These are phyloP conservation scores for Apodemus agrarius DNA, from an alignment of 2,797 vertebrate genomes.

Conservation along the genomic window DNA sequence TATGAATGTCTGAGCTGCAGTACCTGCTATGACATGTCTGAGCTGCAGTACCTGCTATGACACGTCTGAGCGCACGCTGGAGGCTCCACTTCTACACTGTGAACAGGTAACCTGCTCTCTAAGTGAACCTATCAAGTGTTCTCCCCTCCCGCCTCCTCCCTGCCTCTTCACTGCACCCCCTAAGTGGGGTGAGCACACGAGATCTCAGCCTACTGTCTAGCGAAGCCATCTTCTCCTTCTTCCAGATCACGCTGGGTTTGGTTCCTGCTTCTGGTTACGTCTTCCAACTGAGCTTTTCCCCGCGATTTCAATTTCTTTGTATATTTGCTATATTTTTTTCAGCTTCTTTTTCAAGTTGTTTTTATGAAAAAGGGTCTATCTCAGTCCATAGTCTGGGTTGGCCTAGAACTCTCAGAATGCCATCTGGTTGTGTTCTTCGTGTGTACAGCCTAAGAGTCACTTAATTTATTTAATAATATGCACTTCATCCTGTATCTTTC, in stretches of 20 bases:
- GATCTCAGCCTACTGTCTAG: background rate
- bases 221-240: background rate
- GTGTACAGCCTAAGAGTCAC: background rate
- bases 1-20: too few species aligned
- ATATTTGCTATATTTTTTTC: background rate
- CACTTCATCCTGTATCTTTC: background rate
- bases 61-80: background rate
- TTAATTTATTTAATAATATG: background rate
- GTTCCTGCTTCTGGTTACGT: background rate
- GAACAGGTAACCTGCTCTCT: background rate
- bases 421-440: background rate
- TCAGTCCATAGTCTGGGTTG: background rate
- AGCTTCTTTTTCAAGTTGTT: background rate
- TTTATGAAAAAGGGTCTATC: background rate
- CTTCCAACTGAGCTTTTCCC: background rate
- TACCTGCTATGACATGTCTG: too few species aligned
- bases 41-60: background rate
- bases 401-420: background rate
- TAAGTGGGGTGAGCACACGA: background rate
- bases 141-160: too few species aligned
- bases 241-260: background rate
- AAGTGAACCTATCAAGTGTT: fast-evolving
- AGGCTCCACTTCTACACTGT: background rate
- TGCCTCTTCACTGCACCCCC: too few species aligned
- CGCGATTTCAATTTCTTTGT: background rate